These are phyloP conservation scores for Apodemia duryi DNA, from an alignment of 2,888 invertebrate genomes.

Conservation along the genomic window DNA sequence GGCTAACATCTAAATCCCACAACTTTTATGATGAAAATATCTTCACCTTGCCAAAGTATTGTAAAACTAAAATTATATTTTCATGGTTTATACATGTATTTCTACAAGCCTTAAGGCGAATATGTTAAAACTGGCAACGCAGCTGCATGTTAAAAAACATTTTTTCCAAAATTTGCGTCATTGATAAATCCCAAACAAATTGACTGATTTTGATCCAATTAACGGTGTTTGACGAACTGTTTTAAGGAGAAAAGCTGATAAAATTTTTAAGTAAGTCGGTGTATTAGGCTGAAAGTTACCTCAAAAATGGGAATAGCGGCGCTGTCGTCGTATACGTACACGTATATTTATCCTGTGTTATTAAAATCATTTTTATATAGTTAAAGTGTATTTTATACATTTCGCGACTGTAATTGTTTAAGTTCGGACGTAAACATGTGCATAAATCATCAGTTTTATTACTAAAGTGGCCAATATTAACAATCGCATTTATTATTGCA, in stretches of 20 bases:
- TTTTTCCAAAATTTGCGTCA: too few species aligned
- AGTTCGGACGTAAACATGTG: background rate
- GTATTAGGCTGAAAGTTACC: too few species aligned
- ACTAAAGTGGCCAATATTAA: background rate
- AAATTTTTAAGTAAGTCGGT: too few species aligned
- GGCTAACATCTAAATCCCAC: conserved; percentile 5
- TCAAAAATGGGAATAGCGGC: background rate
- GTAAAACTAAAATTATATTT: background rate
- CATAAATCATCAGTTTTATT: background rate
- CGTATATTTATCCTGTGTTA: background rate
- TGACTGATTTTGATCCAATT: too few species aligned
- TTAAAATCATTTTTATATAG: background rate
- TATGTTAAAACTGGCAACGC: too few species aligned
- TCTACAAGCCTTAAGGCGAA: too few species aligned
- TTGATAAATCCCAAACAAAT: too few species aligned
- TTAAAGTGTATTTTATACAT: background rate
- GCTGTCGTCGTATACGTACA: background rate
- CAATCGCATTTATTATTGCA: background rate
- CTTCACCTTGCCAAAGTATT: conserved; percentile 1
- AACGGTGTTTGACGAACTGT: too few species aligned
- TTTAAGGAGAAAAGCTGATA: too few species aligned
- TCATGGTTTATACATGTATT: background rate
- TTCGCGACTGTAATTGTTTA: background rate
- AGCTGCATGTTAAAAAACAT: too few species aligned
- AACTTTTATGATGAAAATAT: conserved; percentile 2